Evolutionary conservation across 1,140 invertebrate species (phyloP).

Genomic region (Eurytemora carolleeae): DNA sequence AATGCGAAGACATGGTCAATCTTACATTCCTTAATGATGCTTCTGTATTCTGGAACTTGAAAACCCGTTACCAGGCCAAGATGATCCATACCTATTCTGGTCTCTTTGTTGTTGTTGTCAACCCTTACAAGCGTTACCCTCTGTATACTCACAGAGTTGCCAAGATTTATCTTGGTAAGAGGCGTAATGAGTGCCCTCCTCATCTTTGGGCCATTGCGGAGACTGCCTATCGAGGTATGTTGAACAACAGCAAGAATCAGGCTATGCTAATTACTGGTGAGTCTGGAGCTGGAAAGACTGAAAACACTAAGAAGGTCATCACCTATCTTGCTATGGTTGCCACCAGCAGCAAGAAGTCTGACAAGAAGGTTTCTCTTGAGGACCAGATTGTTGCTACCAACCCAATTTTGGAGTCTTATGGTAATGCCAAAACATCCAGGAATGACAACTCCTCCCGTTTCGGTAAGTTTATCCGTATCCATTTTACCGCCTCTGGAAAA

Average conservation of each 20-base stretch:
- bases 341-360: constrained; percentile 36
- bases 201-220: constrained; percentile 99
- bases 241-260: constrained; percentile 42
- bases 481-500: constrained; percentile 96
- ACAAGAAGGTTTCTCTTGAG: constrained; percentile 42
- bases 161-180: constrained; percentile 92
- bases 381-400: constrained; percentile 97
- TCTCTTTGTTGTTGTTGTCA: constrained; percentile 98
- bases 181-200: constrained; percentile 97
- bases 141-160: constrained; percentile 93
- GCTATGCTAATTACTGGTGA: constrained; percentile 50
- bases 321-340: constrained; percentile 91
- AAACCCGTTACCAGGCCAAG: constrained; percentile 30
- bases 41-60: constrained; percentile 36
- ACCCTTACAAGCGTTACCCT: constrained; percentile 98
- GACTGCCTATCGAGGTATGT: constrained; percentile 98
- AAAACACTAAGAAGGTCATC: constrained; percentile 99
- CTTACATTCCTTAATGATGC: constrained; percentile 43
- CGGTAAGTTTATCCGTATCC: constrained; percentile 99
- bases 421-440: constrained; percentile 83
- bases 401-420: constrained; percentile 93
- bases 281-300: constrained; percentile 98
- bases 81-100: constrained; percentile 83
- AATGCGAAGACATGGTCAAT: constrained; percentile 42
- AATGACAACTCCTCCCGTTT: constrained; percentile 96